phyloP scores from a whole-genome alignment of 2,113 vertebrate genomes.

The Oncorhynchus masou region DNA sequence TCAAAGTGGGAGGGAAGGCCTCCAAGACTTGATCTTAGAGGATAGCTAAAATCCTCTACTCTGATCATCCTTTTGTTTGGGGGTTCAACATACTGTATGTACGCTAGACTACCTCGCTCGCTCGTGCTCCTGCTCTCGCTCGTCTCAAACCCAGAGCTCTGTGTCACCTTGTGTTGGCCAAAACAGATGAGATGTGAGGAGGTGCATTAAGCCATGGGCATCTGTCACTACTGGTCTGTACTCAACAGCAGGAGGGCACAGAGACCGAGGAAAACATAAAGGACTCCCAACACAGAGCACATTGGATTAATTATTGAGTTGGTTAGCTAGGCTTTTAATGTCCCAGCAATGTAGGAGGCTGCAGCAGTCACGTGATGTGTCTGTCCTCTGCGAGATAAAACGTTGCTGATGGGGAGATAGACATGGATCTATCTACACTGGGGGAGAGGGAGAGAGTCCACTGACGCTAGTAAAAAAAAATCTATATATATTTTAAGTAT shows the following conservation, averaged over 20 bases:
- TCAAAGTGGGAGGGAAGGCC: conserved; percentile 31
- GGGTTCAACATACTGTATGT: conserved; percentile 25
- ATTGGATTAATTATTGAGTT: conserved; percentile 72
- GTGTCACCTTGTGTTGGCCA: conserved; percentile 59
- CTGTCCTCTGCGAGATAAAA: neutral
- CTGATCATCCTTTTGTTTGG: conserved; percentile 42
- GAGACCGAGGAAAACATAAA: conserved; percentile 47
- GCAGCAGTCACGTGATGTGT: conserved; percentile 27
- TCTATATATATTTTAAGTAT: no score
- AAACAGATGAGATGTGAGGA: conserved; percentile 51
- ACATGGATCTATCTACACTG: neutral
- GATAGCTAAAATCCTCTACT: conserved; percentile 28
- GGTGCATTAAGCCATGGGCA: conserved; percentile 58
- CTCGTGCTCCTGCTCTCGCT: neutral
- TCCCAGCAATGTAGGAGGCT: conserved; percentile 43
- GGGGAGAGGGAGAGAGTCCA: neutral
- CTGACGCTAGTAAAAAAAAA: no score
- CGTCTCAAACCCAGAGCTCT: conserved; percentile 36
- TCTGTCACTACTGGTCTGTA: conserved; percentile 58
- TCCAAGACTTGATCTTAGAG: conserved; percentile 36
- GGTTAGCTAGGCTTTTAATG: conserved; percentile 67
- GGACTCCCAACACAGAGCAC: conserved; percentile 37
- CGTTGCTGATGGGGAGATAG: neutral
- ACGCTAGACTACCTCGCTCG: conserved; percentile 30
- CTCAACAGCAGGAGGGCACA: conserved; percentile 21